These are phyloP conservation scores for Hestina assimilis DNA, from an alignment of 1,140 invertebrate genomes.

Conservation along the genomic window DNA sequence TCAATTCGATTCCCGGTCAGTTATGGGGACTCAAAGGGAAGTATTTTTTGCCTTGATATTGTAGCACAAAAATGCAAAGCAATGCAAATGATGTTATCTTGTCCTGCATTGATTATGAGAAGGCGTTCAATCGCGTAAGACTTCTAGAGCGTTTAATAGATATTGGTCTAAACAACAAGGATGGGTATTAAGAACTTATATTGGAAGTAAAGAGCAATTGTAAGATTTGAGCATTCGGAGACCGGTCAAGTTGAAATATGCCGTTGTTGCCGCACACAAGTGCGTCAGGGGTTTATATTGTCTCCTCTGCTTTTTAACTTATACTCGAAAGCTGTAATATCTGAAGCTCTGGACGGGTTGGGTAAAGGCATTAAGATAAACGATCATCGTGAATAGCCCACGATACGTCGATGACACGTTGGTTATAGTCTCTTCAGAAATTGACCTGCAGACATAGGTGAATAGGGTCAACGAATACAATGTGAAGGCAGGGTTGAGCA, in stretches of 20 bases:
- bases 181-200: constrained; percentile 25
- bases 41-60: constrained; percentile 14
- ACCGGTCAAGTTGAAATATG: constrained; percentile 6
- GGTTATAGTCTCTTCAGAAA: constrained; percentile 13
- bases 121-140: background rate
- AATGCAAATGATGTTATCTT: background rate
- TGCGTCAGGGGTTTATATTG: constrained; percentile 23
- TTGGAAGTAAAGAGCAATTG: constrained; percentile 17
- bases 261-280: no score
- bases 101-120: background rate
- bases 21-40: constrained; percentile 10
- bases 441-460: background rate
- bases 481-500: background rate
- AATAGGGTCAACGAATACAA: background rate
- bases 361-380: constrained; percentile 23
- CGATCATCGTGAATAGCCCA: constrained; percentile 16
- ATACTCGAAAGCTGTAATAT: constrained; percentile 26
- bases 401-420: constrained; percentile 30
- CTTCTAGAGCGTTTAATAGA: constrained; percentile 5
- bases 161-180: constrained; percentile 19
- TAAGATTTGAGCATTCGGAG: constrained; percentile 7
- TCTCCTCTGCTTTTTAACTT: constrained; percentile 32
- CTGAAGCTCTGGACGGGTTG: constrained; percentile 4
- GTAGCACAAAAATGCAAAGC: constrained; percentile 5
- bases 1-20: no score